Evolutionary conservation across 2,888 invertebrate genomes (phyloP).

Genomic region (Periphyllus acericola): DNA sequence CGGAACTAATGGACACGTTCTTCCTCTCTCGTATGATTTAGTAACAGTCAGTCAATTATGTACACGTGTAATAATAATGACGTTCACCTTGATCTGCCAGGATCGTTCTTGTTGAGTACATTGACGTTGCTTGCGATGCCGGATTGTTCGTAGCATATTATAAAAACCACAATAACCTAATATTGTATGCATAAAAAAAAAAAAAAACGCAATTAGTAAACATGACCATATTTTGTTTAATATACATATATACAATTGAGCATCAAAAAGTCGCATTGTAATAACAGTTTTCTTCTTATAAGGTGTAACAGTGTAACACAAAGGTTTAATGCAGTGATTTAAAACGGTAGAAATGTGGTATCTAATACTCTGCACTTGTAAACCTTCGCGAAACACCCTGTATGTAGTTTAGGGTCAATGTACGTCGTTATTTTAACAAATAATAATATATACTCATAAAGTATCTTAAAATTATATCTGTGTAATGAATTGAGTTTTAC

Average conservation of each 20-base stretch:
- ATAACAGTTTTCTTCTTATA: background rate
- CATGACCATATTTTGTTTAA: constrained; percentile 22
- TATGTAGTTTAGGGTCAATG: background rate
- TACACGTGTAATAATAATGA: constrained; percentile 43
- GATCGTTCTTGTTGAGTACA: constrained; percentile 40
- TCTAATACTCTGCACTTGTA: background rate
- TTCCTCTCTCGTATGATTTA: background rate
- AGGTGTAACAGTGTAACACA: background rate
- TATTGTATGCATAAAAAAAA: background rate
- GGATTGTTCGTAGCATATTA: constrained; percentile 43
- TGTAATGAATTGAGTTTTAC: background rate
- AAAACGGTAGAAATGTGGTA: background rate
- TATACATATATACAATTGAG: background rate
- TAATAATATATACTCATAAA: background rate
- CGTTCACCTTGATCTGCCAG: constrained; percentile 58
- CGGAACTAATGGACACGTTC: constrained; percentile 11
- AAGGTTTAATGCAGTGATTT: background rate
- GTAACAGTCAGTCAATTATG: constrained; percentile 32
- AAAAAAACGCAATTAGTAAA: constrained; percentile 35
- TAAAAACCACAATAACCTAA: constrained; percentile 52
- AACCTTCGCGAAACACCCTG: background rate
- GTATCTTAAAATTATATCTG: background rate
- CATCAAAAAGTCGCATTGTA: background rate
- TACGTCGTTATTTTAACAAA: background rate
- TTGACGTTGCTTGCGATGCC: constrained; percentile 49